Evolutionary conservation across 2,797 vertebrate species (phyloP).

Genomic region (Takifugu ocellatus): DNA sequence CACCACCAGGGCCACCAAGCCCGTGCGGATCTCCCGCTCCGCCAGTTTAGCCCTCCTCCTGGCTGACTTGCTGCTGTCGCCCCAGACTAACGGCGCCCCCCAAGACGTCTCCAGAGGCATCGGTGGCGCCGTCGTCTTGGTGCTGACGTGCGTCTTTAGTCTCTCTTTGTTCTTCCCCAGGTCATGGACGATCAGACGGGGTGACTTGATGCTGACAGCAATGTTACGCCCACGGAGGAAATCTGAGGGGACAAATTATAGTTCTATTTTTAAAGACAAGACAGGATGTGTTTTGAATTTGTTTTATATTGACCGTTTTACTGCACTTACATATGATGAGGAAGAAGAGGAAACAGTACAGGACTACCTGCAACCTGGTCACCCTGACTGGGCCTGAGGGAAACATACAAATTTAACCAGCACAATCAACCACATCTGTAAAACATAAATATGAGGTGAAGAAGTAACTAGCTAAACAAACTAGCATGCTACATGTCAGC

Average conservation of each 20-base stretch:
- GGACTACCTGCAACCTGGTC: conserved; percentile 55
- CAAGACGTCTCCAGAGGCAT: conserved; percentile 58
- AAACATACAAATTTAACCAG: conserved; percentile 1
- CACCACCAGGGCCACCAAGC: conserved; percentile 65
- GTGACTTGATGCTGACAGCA: conserved; percentile 10
- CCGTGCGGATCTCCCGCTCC: conserved; percentile 38
- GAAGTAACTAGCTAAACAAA: too few species aligned
- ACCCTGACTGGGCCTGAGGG: conserved; percentile 61
- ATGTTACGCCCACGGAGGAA: conserved; percentile 48
- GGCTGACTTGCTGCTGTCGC: conserved; percentile 48
- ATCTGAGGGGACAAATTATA: conserved; percentile 45
- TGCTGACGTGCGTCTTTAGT: conserved; percentile 3
- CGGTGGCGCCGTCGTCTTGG: conserved; percentile 9
- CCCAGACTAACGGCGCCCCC: conserved; percentile 76
- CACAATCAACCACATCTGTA: too few species aligned
- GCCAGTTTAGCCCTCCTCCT: conserved; percentile 46
- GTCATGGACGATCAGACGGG: conserved; percentile 21
- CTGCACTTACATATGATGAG: conserved; percentile 73
- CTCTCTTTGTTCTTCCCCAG: conserved; percentile 7
- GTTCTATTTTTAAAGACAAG: not conserved
- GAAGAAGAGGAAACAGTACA: conserved; percentile 62
- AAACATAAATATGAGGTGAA: too few species aligned
- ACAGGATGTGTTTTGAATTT: not conserved
- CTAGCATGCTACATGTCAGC: too few species aligned
- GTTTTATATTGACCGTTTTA: conserved; percentile 5